These are phyloP conservation scores for Chloroclysta siterata DNA, from an alignment of 2,888 invertebrate genomes.

Conservation along the genomic window DNA sequence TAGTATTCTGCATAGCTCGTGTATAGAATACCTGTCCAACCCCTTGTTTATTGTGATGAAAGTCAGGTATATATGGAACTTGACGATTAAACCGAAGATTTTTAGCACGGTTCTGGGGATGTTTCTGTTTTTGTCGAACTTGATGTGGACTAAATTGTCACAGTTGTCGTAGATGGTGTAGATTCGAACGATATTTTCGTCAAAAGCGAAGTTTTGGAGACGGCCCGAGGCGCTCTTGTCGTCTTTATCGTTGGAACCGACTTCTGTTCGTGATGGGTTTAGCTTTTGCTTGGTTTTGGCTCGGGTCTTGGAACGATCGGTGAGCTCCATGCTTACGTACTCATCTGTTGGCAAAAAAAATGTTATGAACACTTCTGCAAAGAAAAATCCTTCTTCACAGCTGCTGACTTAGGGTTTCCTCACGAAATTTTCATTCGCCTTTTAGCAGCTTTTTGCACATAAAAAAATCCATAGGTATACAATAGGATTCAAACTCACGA, in stretches of 20 bases:
- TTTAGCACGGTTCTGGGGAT: conserved; percentile 57
- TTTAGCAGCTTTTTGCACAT: no score
- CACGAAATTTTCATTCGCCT: no score
- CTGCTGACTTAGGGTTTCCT: no score
- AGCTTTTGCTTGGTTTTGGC: not conserved
- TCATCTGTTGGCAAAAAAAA: conserved; percentile 16
- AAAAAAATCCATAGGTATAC: no score
- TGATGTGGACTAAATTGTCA: conserved; percentile 53
- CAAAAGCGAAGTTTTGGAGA: not conserved
- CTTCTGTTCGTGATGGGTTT: not conserved
- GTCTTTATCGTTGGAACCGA: conserved; percentile 4
- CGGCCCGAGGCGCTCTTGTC: not conserved
- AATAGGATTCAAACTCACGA: no score
- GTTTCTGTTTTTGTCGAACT: conserved; percentile 50
- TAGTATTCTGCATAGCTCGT: conserved; percentile 59
- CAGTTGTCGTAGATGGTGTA: conserved; percentile 48
- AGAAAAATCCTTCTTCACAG: no score
- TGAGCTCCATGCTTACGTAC: conserved; percentile 13
- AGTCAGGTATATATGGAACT: conserved; percentile 50
- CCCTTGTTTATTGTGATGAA: conserved; percentile 55
- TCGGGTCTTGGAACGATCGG: conserved; percentile 18
- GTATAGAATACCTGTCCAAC: conserved; percentile 41
- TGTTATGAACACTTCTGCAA: no score
- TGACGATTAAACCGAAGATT: conserved; percentile 53
- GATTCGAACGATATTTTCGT: conserved; percentile 42